Percentiles rank a stretch among this genome's conserved stretches.
Evolutionary conservation across 2,113 vertebrate species (phyloP).

Genomic region (Aptenodytes forsteri): DNA sequence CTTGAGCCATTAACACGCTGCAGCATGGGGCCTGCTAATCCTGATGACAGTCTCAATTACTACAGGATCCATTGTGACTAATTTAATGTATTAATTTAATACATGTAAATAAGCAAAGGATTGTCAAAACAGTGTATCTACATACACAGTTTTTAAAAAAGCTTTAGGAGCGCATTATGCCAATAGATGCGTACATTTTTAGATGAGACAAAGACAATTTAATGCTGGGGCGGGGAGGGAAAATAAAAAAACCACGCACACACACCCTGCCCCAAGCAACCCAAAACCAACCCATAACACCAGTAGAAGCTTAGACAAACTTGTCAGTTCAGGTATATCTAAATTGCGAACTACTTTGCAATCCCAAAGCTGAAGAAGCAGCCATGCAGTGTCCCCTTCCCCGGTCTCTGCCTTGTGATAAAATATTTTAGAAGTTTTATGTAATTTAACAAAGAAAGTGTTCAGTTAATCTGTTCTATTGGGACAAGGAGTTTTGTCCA

Average conservation of each 20-base stretch:
- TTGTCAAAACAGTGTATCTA: background rate
- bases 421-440: background rate
- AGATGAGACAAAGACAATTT: background rate
- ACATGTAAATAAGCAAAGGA: background rate
- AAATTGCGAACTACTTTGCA: background rate
- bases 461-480: background rate
- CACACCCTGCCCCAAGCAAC: background rate
- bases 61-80: background rate
- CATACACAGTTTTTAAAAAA: background rate
- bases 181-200: background rate
- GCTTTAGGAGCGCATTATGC: accelerated
- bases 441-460: background rate
- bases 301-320: background rate
- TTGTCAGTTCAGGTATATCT: background rate
- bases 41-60: background rate
- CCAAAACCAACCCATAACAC: background rate
- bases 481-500: background rate
- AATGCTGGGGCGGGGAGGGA: background rate
- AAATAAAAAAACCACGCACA: background rate
- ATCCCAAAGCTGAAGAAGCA: background rate
- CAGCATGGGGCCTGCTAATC: background rate
- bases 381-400: background rate
- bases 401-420: background rate
- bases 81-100: background rate
- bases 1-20: background rate